Evolutionary conservation across 2,113 vertebrate genomes (phyloP).

Genomic region (Thymallus thymallus): DNA sequence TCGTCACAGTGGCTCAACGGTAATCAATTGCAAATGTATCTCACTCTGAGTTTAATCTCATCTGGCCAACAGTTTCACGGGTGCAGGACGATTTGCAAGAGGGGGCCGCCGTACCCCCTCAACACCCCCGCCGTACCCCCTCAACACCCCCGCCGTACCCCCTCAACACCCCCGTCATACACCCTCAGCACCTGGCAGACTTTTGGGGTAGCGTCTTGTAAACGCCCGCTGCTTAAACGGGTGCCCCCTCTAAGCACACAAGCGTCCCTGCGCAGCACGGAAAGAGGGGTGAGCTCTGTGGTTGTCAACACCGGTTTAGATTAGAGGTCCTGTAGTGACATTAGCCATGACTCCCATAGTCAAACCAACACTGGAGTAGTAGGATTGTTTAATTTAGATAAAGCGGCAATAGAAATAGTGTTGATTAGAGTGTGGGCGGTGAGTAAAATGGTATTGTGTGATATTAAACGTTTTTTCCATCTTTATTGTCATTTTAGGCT

Average conservation of each 20-base stretch:
- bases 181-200: constrained; percentile 61
- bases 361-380: constrained; percentile 42
- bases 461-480: too few species aligned
- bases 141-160: constrained; percentile 47
- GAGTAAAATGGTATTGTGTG: too few species aligned
- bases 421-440: too few species aligned
- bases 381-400: constrained; percentile 63
- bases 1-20: constrained; percentile 64
- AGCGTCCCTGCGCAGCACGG: constrained; percentile 65
- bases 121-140: not conserved
- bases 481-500: too few species aligned
- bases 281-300: constrained; percentile 79
- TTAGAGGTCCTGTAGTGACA: constrained; percentile 68
- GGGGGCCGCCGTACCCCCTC: constrained; percentile 7
- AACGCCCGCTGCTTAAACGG: constrained; percentile 56
- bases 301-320: constrained; percentile 89
- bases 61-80: constrained; percentile 71
- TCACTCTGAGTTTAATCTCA: constrained; percentile 67
- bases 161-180: not conserved
- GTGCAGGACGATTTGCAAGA: constrained; percentile 50
- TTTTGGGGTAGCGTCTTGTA: constrained; percentile 64
- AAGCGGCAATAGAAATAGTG: constrained; percentile 7
- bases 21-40: constrained; percentile 72
- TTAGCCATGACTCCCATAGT: constrained; percentile 72
- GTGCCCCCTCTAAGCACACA: constrained; percentile 65